Conservation (phyloP, 2,797 vertebrate species). For the Tiaroga cobitis region DNA sequence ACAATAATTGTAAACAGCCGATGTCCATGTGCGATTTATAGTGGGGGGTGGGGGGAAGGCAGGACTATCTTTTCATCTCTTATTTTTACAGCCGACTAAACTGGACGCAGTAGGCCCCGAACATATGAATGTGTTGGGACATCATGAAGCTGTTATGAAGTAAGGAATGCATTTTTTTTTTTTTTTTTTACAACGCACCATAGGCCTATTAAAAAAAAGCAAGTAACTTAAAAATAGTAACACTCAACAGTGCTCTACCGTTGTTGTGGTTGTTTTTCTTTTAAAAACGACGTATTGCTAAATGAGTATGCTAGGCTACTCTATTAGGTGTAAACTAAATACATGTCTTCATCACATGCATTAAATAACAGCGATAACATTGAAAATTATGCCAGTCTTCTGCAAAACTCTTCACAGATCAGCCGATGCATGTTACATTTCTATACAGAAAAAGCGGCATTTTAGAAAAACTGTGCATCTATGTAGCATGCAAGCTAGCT, state of each 20-base stretch:
- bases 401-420: neutral
- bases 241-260: neutral
- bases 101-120: slow-evolving; percentile 16
- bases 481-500: slow-evolving; percentile 18
- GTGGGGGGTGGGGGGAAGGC: neutral
- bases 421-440: neutral
- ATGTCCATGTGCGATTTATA: neutral
- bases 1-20: neutral
- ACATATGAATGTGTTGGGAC: neutral
- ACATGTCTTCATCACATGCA: neutral
- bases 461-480: neutral
- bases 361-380: neutral
- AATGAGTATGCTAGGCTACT: neutral
- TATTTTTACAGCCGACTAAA: neutral
- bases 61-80: neutral
- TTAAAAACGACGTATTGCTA: neutral
- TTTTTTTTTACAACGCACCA: neutral
- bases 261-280: neutral
- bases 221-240: neutral
- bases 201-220: neutral
- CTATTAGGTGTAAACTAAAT: neutral
- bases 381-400: neutral
- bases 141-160: neutral
- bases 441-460: neutral
- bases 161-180: neutral